Conservation (phyloP, 2,888 invertebrate species). For the Thymelicus lineola region DNA sequence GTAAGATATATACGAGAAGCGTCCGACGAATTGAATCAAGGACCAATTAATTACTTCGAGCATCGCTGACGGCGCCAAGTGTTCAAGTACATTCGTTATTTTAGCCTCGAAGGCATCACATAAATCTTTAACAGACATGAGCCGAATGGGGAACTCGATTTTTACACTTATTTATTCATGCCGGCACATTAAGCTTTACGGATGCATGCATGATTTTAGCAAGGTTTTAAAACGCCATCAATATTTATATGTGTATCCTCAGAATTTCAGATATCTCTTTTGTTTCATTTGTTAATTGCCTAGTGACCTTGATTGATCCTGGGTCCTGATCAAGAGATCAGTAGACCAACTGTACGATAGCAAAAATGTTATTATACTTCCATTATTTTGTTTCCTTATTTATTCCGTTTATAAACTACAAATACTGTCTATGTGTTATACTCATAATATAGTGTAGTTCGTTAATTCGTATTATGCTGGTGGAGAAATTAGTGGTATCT, state of each 20-base stretch:
- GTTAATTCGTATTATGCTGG: too few species aligned
- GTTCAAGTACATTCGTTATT: slow-evolving; percentile 40
- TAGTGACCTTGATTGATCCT: not conserved
- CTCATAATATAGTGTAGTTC: too few species aligned
- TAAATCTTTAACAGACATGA: slow-evolving; percentile 45
- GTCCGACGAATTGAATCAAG: slow-evolving; percentile 36
- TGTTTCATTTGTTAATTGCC: not conserved
- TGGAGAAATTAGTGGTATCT: too few species aligned
- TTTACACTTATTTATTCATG: slow-evolving; percentile 33
- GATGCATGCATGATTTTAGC: slow-evolving; percentile 23
- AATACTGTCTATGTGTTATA: too few species aligned
- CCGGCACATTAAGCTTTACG: slow-evolving; percentile 21
- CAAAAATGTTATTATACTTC: too few species aligned
- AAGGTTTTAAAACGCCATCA: slow-evolving; percentile 24
- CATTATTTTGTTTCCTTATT: too few species aligned
- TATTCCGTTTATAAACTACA: too few species aligned
- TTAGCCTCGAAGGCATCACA: slow-evolving; percentile 42
- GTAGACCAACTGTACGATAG: too few species aligned
- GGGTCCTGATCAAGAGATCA: too few species aligned
- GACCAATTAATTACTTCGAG: slow-evolving; percentile 43
- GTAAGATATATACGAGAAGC: too few species aligned
- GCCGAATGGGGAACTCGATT: slow-evolving; percentile 41
- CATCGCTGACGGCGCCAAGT: slow-evolving; percentile 55
- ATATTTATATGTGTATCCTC: slow-evolving; percentile 20
- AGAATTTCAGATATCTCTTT: slow-evolving; percentile 5